Percentiles rank a stretch among this genome's conserved stretches.
Conservation (phyloP, 2,797 vertebrate genomes). For the Tenualosa ilisha region DNA sequence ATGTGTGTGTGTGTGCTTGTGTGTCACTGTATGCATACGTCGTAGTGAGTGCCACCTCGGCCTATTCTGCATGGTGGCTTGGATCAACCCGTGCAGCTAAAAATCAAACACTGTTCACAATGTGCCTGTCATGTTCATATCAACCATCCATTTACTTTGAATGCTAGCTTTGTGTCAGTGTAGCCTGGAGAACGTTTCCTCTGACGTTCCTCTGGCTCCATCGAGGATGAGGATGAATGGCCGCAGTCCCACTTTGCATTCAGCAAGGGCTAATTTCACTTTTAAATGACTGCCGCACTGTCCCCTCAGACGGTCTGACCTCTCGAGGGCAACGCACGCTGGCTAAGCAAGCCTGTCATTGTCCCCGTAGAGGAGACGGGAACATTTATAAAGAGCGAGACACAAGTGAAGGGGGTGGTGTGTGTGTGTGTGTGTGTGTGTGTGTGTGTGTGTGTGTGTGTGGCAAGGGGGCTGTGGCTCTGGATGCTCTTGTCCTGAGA, state of each 20-base stretch:
- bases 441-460: neutral
- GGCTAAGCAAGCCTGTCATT: slow-evolving; percentile 9
- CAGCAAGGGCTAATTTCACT: neutral
- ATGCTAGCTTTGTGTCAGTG: neutral
- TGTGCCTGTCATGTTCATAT: neutral
- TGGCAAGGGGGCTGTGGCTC: neutral
- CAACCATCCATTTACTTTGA: neutral
- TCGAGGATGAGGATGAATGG: neutral
- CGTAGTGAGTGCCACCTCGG: too few species aligned
- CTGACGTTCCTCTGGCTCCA: neutral
- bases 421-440: neutral
- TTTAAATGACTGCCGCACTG: slow-evolving; percentile 6
- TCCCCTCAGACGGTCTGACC: slow-evolving; percentile 3
- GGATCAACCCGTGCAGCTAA: neutral
- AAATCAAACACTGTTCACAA: neutral
- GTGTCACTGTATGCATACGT: neutral
- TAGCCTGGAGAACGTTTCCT: neutral
- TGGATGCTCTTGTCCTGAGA: slow-evolving; percentile 9
- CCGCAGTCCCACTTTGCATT: neutral
- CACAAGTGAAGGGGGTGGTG: neutral
- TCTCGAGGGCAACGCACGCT: neutral
- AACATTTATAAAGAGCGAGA: slow-evolving; percentile 4
- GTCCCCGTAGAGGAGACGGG: neutral
- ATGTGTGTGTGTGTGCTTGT: neutral
- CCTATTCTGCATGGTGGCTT: neutral